Base-by-base conservation (phyloP, 2,113 vertebrate genomes). In the Mobula birostris region DNA sequence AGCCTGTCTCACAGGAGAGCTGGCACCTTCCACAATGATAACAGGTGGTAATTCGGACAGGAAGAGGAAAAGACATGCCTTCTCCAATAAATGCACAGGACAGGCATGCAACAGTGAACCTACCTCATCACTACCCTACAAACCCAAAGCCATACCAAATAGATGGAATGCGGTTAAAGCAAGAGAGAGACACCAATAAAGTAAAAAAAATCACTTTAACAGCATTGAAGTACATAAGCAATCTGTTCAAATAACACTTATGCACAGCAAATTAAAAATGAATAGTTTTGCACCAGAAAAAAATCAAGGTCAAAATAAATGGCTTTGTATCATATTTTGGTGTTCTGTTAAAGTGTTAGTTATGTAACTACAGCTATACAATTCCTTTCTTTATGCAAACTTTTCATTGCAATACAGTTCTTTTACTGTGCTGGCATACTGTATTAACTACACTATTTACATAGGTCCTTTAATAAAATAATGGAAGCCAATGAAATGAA, bases 1-100 rank as follows among this genome's bases (percentile, higher is more conserved):
- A 0, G 56, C 92, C 77, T 76, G 29, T 56, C 2, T 94, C 94
- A 17, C 88, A 94, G 94, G 63, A 74, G 74, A 88, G 11, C 66
- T 94, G 94, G 70, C 85, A 92, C 2, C 77, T 94, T 9, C 72
- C 3, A 82, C 95, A 76, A 79, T 83, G 94, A 94, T 48, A 94
- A 21, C 88, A 94, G 29, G 0, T n/a, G 94, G 95, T 95, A 95
- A 94, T 94, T 94, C 36, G 0, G 0, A 94, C 19, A 32, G 0
- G 0, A 94, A 15, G 61, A 0, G 0, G 92, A 94, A 87, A 68
- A 2, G 58, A 14, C 0, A 0, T 85, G 74, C 0, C 76, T 40
- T n/a, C 56, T 93, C 94, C 72, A 91, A 87, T 56, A 58, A 29
- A 2, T 5, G 68, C 94, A 63, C 32, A 77, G 66, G 85, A 90